Percentiles rank a stretch among this genome's conserved stretches.
Conservation (phyloP, 2,797 vertebrate genomes). For the Dendrocincla tyrannina region DNA sequence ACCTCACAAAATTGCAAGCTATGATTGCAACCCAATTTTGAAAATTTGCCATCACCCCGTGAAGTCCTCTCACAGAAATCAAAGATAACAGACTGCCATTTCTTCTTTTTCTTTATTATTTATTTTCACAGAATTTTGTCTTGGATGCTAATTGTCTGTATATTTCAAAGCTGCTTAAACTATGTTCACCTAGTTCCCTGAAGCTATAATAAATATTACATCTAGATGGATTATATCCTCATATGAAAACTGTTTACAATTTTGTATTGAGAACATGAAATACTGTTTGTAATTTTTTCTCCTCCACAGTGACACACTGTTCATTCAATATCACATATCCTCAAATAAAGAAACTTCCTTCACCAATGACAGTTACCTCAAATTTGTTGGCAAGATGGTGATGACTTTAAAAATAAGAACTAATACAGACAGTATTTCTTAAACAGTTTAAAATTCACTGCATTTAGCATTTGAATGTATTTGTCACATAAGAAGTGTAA, state of each 20-base stretch:
- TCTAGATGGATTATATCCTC: background rate
- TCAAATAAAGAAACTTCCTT: background rate
- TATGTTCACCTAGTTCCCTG: background rate
- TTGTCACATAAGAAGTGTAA: background rate
- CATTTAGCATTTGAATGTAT: background rate
- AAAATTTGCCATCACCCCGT: background rate
- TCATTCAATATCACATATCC: background rate
- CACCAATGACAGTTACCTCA: background rate
- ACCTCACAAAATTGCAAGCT: background rate
- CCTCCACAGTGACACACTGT: background rate
- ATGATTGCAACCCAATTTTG: background rate
- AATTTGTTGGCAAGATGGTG: background rate
- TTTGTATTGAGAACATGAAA: background rate
- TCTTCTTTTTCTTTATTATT: background rate
- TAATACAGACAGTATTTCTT: background rate
- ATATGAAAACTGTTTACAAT: background rate
- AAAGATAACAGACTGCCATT: background rate
- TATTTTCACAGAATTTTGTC: background rate
- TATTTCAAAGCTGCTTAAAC: background rate
- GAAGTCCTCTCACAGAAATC: background rate
- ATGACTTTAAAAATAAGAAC: background rate
- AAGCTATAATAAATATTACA: background rate
- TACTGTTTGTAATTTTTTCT: background rate
- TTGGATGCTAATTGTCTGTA: background rate
- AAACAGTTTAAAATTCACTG: background rate